Base-by-base conservation (phyloP, 2,888 invertebrate species). In the Nymphalis polychloros region DNA sequence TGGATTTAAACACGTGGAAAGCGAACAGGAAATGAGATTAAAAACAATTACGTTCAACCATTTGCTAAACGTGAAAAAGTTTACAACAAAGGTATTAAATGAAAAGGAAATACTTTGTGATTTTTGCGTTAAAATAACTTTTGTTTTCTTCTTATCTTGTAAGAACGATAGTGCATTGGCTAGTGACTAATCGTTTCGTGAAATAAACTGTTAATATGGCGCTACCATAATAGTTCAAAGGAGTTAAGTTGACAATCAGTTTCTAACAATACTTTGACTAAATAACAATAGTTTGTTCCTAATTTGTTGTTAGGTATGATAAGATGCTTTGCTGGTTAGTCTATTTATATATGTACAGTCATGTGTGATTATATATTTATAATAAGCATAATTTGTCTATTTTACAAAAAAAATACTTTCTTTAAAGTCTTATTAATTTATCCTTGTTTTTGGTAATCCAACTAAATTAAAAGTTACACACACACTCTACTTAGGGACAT, bases 31-130 rank as follows among this genome's bases (percentile, higher is more conserved):
- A 80, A 71, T 49, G 59, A 61, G 63, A 63, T 72, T 83, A 79
- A 81, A 83, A 84, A 83, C 82, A 83, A 74, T 72, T 74, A 75
- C 77, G 77, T 73, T 75, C 75, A 73, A 60, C 74, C 72, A 77
- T 74, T 81, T 79, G 65, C 70, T 73, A 72, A 73, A 86, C 84
- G 88, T 87, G 87, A 81, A 87, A 85, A 83, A 78, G 72, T 75
- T 77, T 75, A 81, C 81, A 77, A 76, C 70, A 65, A 76, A 79
- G 71, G 83, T 79, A 86, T 84, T 84, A 83, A 74, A 81, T 76
- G 67, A 66, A 73, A 75, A 72, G 73, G 80, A 78, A 80, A 74
- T 75, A 71, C 74, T 70, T 79, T 64, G 60, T 69, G 60, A 46
- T 64, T 73, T 75, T 79, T 76, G 77, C 55, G 72, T 85, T 83